A percentile compares a stretch with the other conserved stretches of the same genome.
Evolutionary conservation across 2,113 vertebrate species (phyloP).

Genomic region (Empidonax traillii): DNA sequence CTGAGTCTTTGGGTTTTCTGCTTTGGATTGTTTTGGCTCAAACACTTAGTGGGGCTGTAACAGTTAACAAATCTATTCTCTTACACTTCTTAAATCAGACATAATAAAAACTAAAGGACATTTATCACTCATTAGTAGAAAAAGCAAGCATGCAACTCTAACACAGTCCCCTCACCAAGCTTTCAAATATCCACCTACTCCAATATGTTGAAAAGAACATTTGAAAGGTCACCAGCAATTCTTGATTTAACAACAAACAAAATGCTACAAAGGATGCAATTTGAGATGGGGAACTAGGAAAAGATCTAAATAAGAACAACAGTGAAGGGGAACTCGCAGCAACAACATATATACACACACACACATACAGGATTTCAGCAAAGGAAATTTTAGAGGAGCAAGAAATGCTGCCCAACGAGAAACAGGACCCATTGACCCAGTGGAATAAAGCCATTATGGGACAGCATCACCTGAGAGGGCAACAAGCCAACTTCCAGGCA

Average conservation of each 20-base stretch:
- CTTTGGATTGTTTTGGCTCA: background rate
- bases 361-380: background rate
- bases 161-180: background rate
- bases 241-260: background rate
- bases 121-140: slow-evolving; percentile 11
- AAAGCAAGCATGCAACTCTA: background rate
- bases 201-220: slow-evolving; percentile 59
- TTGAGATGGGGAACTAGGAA: background rate
- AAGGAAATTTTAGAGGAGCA: background rate
- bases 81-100: background rate
- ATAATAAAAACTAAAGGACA: background rate
- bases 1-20: background rate
- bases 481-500: background rate
- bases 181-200: slow-evolving; percentile 55
- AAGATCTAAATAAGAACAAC: background rate
- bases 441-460: background rate
- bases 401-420: background rate
- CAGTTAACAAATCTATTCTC: background rate
- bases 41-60: background rate
- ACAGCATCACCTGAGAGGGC: background rate
- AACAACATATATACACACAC: background rate
- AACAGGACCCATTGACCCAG: background rate
- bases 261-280: background rate
- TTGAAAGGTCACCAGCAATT: slow-evolving; percentile 40
- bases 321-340: background rate